Base-by-base conservation (phyloP, 2,888 invertebrate species). In the Campoplex capitator region DNA sequence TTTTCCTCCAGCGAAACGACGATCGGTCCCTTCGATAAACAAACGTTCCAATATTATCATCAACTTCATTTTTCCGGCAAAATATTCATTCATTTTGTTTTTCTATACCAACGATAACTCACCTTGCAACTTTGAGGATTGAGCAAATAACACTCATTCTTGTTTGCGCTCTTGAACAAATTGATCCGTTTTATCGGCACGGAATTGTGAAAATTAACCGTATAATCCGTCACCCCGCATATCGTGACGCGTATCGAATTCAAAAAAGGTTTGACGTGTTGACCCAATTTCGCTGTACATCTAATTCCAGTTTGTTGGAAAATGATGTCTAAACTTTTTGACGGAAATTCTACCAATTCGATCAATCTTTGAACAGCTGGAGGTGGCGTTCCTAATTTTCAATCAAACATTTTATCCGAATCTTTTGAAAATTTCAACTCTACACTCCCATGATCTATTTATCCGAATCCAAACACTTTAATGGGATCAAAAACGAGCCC, bases 71-170 rank as follows among this genome's bases (percentile, higher is more conserved):
- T 8, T 51, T 32, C 13, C 13, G 11, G 23, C 28, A 0, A 58
- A 0, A 32, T 1, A 4, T 32, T 23, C 3, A 1, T 62, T 16
- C 4, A n/a, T 18, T 51, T 51, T 51, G 51, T 11, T 3, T 4
- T 32, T 16, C 13, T 16, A 4, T 23, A 32, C 28, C 0, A 6
- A 28, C 42, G 2, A 51, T 3, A 76, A 42, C 67, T 13, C 28
- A 89, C 90, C 88, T 89, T 88, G 51, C 48, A 88, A 18, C 78
- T 89, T 87, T 93, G 92, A 9, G 93, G 93, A 91, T 91, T 93
- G 80, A 91, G 90, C 71, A 93, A 45, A 88, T 90, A 90, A 79
- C 92, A 93, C 84, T 91, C 91, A 38, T 91, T 90, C 74, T 87
- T 89, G 13, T 65, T 79, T 2, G 83, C 35, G 76, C 88, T 83